Evolutionary conservation across 2,113 vertebrate genomes (phyloP), one percentile per base, ranked within the genome.

Genomic region (Larimichthys crocea): DNA sequence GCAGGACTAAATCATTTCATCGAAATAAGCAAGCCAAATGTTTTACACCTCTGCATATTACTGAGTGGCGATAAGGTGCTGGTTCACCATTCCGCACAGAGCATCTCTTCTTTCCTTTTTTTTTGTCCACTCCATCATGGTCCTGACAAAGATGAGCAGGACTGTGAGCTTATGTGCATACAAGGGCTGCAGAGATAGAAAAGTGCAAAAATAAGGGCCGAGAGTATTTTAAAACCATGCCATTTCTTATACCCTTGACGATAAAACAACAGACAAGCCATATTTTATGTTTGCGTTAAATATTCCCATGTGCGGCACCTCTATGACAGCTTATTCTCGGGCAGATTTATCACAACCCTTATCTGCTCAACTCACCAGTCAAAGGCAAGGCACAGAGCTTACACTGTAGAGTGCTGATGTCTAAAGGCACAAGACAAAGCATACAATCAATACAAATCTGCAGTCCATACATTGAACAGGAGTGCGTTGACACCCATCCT

Each of bases 221-320:
- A 63, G 76, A 84, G 87, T 80, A 85, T 91, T 93, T 89, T 90
- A 91, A 93, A 94, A 85, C 86, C 80, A 64, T 88, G 86, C 84
- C 82, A 86, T 93, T 86, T 85, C 86, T 79, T 91, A 88, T 80
- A 79, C 89, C 88, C 91, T 83, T n/a, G 85, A 92, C 86, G 48
- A 91, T 94, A 93, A 94, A 94, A 92, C 89, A 92, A 92, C 82
- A 90, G 91, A 93, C 91, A 89, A 80, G 88, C 78, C 79, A 89
- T 94, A 92, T 93, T 96, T 95, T 92, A 93, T 93, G 92, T 93
- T 93, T 90, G 88, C 73, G 79, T 94, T 94, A 94, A 95, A 95
- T 93, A 95, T 94, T 93, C 93, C 92, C 92, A 80, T 80, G 92
- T 83, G 93, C 78, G 46, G 87, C 90, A 89, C 88, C 90, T 87